A percentile compares a stretch with the other conserved stretches of the same genome.
Evolutionary conservation across 2,888 invertebrate species (phyloP).

Genomic region (Diaphora mendica): DNA sequence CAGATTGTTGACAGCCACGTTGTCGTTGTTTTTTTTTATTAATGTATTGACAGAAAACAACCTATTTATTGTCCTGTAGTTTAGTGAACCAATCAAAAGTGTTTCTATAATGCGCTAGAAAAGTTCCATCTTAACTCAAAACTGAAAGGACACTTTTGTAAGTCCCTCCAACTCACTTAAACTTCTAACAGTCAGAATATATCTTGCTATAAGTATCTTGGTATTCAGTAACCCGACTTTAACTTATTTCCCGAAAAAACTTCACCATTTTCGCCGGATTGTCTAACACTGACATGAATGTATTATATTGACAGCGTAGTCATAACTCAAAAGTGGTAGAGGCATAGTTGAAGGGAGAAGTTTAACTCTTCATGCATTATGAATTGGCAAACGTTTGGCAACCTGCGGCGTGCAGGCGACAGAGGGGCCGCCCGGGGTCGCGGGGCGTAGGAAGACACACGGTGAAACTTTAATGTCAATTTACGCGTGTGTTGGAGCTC

Average conservation of each 20-base stretch:
- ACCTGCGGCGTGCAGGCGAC: slow-evolving; percentile 40
- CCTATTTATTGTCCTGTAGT: neutral
- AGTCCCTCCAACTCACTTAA: neutral
- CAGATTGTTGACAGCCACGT: too few species aligned
- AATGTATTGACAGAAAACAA: neutral
- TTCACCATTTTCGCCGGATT: slow-evolving; percentile 24
- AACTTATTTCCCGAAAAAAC: slow-evolving; percentile 31
- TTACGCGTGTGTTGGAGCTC: slow-evolving; percentile 49
- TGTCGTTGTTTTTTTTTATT: neutral
- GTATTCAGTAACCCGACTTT: slow-evolving; percentile 6
- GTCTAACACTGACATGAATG: slow-evolving; percentile 42
- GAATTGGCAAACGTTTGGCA: slow-evolving; percentile 53
- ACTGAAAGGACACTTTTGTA: neutral
- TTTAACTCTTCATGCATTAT: slow-evolving; percentile 56
- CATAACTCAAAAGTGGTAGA: slow-evolving; percentile 40
- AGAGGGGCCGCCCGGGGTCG: neutral
- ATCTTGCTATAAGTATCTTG: neutral
- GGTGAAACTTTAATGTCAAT: slow-evolving; percentile 52
- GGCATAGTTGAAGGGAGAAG: slow-evolving; percentile 44
- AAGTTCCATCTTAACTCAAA: neutral
- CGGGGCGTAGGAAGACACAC: slow-evolving; percentile 18
- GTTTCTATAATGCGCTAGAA: neutral
- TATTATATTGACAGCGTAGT: slow-evolving; percentile 43
- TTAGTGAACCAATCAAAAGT: neutral
- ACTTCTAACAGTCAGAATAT: neutral